Percentiles rank a stretch among this genome's conserved stretches.
Conservation (phyloP, 2,888 invertebrate genomes). For the Noctua janthe region DNA sequence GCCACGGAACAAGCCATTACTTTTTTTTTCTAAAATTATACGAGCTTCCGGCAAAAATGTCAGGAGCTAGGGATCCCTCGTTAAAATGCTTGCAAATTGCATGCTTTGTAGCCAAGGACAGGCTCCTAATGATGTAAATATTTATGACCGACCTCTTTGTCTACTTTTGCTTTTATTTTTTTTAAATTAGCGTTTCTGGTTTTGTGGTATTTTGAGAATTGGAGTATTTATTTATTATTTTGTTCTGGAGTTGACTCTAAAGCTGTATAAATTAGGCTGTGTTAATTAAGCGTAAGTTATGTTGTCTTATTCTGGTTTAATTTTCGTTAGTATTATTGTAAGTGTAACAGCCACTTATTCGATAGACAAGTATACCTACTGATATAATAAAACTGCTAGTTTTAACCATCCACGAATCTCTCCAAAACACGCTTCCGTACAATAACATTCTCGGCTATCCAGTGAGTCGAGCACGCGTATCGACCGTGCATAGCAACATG, state of each 20-base stretch:
- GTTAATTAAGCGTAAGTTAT: not conserved
- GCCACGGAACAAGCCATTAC: not conserved
- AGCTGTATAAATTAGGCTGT: not conserved
- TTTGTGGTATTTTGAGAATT: not conserved
- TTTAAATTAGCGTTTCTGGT: not conserved
- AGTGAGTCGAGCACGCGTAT: conserved; percentile 44
- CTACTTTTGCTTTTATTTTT: conserved; percentile 9
- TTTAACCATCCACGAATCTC: not conserved
- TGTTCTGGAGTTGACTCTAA: not conserved
- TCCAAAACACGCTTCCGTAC: not conserved
- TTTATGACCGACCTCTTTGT: conserved; percentile 34
- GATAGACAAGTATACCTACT: not conserved
- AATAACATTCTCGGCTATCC: conserved; percentile 4
- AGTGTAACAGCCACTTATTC: not conserved
- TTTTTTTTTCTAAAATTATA: conserved; percentile 10
- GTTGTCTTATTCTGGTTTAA: not conserved
- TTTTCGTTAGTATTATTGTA: not conserved
- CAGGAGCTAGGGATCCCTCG: conserved; percentile 15
- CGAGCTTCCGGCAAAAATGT: conserved; percentile 4
- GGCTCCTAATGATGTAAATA: conserved; percentile 46
- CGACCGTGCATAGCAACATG: conserved; percentile 56
- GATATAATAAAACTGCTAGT: not conserved
- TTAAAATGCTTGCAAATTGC: conserved; percentile 52
- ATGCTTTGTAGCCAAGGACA: conserved; percentile 26
- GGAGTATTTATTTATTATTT: not conserved